These are phyloP conservation scores for Danio rerio DNA, from an alignment of 2,113 vertebrate species.

Conservation along the genomic window GRCz12tu NC_133180.1:77954001-77954500, in stretches of 20 bases:
- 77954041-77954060: constrained; percentile 68
- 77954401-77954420: too few relatives aligned
- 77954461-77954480: too few relatives aligned
- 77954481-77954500: too few relatives aligned
- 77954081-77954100: neutral
- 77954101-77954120: neutral
- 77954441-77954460: too few relatives aligned
- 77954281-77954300: neutral
- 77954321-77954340: neutral
- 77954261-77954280: neutral
- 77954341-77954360: neutral
- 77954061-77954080: constrained; percentile 3
- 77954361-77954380: too few relatives aligned
- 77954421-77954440: too few relatives aligned
- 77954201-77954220: too few relatives aligned
- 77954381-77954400: too few relatives aligned
- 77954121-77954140: neutral
- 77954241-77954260: neutral
- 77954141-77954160: neutral
- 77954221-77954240: neutral
- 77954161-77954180: too few relatives aligned
- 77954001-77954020: constrained; percentile 65
- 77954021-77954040: constrained; percentile 69
- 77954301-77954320: neutral
- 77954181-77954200: too few relatives aligned